Evolutionary conservation across 2,113 vertebrate species (phyloP).

Genomic region (Bombycilla garrulus): DNA sequence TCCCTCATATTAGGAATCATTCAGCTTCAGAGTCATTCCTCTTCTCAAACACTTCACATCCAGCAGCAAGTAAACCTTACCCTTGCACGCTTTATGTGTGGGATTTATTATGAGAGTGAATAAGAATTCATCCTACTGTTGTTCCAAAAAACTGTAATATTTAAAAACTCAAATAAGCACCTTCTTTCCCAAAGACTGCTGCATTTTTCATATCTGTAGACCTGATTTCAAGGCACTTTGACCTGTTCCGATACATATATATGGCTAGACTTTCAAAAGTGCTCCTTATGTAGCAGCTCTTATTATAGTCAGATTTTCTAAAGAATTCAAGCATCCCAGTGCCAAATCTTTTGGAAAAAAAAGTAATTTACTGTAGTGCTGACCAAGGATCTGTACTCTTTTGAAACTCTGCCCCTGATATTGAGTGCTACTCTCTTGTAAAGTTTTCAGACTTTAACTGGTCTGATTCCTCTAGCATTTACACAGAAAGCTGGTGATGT

Average conservation of each 20-base stretch:
- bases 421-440: background rate
- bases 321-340: background rate
- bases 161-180: background rate
- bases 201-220: background rate
- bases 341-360: background rate
- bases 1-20: background rate
- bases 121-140: background rate
- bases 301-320: background rate
- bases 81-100: rapidly evolving
- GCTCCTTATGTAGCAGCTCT: background rate
- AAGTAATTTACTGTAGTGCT: background rate
- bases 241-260: background rate
- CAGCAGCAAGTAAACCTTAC: background rate
- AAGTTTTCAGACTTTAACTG: background rate
- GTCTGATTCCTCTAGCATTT: background rate
- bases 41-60: background rate
- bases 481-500: background rate
- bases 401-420: background rate
- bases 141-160: background rate
- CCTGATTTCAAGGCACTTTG: background rate
- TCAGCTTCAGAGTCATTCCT: background rate
- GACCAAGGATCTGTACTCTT: background rate
- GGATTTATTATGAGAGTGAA: background rate
- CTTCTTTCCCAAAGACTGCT: background rate
- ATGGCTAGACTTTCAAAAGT: background rate